These are phyloP conservation scores for Pyrochroa serraticornis DNA, from an alignment of 2,888 invertebrate species.

Conservation along the genomic window DNA sequence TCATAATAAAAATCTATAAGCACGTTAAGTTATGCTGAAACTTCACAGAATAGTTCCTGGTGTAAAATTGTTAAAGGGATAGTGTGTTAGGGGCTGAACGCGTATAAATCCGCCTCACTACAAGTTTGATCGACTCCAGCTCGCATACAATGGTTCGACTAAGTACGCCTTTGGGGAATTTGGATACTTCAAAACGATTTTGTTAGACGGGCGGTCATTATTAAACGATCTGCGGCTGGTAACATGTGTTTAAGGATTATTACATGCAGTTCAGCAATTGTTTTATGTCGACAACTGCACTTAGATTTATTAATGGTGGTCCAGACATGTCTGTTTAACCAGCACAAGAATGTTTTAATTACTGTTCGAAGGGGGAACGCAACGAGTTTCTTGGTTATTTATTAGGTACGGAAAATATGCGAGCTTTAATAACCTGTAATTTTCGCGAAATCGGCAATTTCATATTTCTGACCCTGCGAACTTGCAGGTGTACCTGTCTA, in stretches of 20 bases:
- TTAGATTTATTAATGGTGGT: constrained; percentile 30
- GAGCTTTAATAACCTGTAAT: not conserved
- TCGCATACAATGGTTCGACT: constrained; percentile 7
- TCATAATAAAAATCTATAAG: too few species aligned
- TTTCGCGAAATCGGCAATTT: constrained; percentile 15
- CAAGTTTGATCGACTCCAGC: not conserved
- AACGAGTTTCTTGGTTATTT: not conserved
- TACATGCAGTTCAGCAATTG: constrained; percentile 40
- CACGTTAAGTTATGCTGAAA: too few species aligned
- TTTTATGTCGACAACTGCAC: constrained; percentile 39
- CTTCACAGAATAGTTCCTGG: too few species aligned
- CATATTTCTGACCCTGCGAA: constrained; percentile 5
- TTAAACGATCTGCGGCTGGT: constrained; percentile 53
- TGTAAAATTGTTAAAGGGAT: too few species aligned
- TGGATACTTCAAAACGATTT: constrained; percentile 54
- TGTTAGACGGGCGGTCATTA: constrained; percentile 48
- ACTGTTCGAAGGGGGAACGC: too few species aligned
- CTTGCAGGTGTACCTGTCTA: constrained; percentile 11
- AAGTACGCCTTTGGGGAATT: constrained; percentile 51
- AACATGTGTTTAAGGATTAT: constrained; percentile 55
- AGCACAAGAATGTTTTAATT: constrained; percentile 6
- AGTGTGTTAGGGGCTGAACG: too few species aligned
- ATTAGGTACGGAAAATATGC: not conserved
- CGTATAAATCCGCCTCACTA: too few species aligned
- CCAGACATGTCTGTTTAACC: constrained; percentile 27